Percentiles rank a stretch among this genome's conserved stretches.
Conservation (phyloP, 2,797 vertebrate species). For the Margarornis squamiger region DNA sequence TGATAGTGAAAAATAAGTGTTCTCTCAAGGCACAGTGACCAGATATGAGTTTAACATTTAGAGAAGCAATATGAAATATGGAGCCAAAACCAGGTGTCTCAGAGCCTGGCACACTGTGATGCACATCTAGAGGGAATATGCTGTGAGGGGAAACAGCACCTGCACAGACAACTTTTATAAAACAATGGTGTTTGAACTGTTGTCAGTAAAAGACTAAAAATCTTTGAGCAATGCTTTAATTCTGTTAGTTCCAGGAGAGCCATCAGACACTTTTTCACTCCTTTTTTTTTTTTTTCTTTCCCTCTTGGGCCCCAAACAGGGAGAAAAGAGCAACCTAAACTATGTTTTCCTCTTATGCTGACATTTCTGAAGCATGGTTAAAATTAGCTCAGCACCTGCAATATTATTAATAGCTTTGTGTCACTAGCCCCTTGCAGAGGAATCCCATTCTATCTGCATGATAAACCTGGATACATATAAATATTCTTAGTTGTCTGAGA, state of each 20-base stretch:
- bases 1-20: neutral
- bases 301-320: neutral
- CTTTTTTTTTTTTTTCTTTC: fast-evolving
- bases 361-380: neutral
- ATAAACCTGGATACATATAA: neutral
- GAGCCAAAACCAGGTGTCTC: neutral
- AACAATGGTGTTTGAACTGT: neutral
- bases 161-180: neutral
- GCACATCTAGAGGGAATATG: neutral
- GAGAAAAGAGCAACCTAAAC: neutral
- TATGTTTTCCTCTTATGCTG: neutral
- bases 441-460: neutral
- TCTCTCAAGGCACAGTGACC: neutral
- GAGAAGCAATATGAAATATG: neutral
- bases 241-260: neutral
- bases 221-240: neutral
- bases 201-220: neutral
- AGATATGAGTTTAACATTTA: neutral
- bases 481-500: neutral
- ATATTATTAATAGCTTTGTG: neutral
- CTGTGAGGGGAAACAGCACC: neutral
- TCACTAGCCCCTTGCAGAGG: neutral
- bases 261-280: neutral
- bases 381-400: constrained; percentile 32
- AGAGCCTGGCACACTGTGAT: neutral